Conservation (phyloP, 2,797 vertebrate genomes). For the Sebastes umbrosus region DNA sequence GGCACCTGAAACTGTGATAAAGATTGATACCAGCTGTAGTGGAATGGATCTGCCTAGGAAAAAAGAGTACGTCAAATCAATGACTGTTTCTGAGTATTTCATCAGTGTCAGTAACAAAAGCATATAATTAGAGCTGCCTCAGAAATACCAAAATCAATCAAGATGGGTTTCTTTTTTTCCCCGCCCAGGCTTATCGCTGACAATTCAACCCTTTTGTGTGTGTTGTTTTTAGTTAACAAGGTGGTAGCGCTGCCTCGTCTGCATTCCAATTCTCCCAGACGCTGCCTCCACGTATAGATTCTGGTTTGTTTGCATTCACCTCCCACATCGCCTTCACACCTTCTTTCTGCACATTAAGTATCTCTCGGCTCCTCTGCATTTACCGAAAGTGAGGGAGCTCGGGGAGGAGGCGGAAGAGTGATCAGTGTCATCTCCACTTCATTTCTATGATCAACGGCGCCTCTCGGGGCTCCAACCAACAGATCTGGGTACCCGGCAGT, state of each 20-base stretch:
- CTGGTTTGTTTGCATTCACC: conserved; percentile 27
- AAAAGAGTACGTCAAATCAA: conserved; percentile 60
- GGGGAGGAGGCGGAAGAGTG: conserved; percentile 46
- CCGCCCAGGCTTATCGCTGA: conserved; percentile 30
- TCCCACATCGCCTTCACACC: not conserved
- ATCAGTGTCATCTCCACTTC: conserved; percentile 70
- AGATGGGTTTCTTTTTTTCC: not conserved
- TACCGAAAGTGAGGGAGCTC: conserved; percentile 17
- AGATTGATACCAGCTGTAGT: conserved; percentile 65
- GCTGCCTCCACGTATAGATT: not conserved
- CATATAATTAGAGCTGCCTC: conserved; percentile 65
- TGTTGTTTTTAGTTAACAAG: conserved; percentile 51
- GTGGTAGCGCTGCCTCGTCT: not conserved
- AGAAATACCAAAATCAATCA: conserved; percentile 72
- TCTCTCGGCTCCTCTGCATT: conserved; percentile 11
- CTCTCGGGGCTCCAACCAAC: conserved; percentile 53
- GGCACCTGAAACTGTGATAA: conserved; percentile 50
- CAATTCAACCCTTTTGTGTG: conserved; percentile 30
- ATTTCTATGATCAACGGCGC: conserved; percentile 69
- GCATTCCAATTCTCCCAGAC: conserved; percentile 23
- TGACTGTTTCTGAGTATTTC: conserved; percentile 69
- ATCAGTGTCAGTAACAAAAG: conserved; percentile 71
- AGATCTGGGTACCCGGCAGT: conserved; percentile 57
- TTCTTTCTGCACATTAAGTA: conserved; percentile 20
- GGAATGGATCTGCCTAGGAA: conserved; percentile 54